These are phyloP conservation scores for Hemistola chrysoprasaria DNA, from an alignment of 2,888 invertebrate species.

Conservation along the genomic window DNA sequence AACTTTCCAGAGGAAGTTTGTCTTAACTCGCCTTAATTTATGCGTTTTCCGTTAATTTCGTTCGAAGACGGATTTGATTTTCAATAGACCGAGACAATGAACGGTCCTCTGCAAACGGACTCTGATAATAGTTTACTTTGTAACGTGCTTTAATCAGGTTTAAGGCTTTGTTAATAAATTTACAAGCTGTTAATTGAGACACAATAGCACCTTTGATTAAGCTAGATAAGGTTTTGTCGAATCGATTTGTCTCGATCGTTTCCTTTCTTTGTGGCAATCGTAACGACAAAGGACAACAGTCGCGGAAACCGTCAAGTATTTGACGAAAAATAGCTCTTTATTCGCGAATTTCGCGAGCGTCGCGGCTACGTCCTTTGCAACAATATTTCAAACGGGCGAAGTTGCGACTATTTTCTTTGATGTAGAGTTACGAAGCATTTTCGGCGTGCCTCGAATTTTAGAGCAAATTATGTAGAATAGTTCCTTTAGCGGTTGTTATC, in stretches of 20 bases:
- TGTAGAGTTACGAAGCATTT: constrained; percentile 60
- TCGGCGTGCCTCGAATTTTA: constrained; percentile 60
- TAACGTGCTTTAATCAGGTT: constrained; percentile 34
- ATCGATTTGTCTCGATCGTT: constrained; percentile 13
- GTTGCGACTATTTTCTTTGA: constrained; percentile 62
- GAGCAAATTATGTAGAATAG: constrained; percentile 66
- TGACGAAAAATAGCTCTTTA: constrained; percentile 32
- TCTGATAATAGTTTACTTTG: constrained; percentile 47
- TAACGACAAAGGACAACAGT: constrained; percentile 26
- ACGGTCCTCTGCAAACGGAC: constrained; percentile 42
- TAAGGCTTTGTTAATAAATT: constrained; percentile 12
- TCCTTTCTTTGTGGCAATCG: constrained; percentile 4
- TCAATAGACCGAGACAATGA: constrained; percentile 63
- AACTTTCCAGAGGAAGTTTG: constrained; percentile 62
- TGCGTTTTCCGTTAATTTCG: constrained; percentile 70
- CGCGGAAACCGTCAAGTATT: constrained; percentile 18
- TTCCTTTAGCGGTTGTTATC: constrained; percentile 53
- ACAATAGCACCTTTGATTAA: constrained; percentile 7
- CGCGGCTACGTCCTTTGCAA: constrained; percentile 35
- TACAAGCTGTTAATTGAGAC: constrained; percentile 14
- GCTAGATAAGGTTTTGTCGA: neutral
- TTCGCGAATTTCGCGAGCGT: constrained; percentile 33
- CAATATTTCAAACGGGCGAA: constrained; percentile 42
- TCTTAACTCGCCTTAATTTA: constrained; percentile 68
- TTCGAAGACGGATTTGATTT: constrained; percentile 63